Conservation (phyloP, 2,797 vertebrate genomes). For the Eremophila alpestris region DNA sequence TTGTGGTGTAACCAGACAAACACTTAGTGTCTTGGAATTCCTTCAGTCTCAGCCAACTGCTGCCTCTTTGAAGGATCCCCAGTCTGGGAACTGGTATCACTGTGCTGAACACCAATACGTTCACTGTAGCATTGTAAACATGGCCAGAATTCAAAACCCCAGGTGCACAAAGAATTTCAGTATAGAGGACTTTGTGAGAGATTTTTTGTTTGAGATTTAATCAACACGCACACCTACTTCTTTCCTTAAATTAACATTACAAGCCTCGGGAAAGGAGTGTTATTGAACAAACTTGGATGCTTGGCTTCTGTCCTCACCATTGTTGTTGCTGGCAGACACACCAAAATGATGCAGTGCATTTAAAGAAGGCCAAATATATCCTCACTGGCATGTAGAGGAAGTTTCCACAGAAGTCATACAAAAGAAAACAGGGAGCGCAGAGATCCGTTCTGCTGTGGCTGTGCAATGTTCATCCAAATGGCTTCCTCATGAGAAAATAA, state of each 20-base stretch:
- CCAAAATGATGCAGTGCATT: conserved; percentile 26
- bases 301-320: conserved; percentile 17
- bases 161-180: background rate
- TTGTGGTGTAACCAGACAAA: background rate
- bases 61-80: background rate
- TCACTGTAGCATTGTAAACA: conserved; percentile 17
- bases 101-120: background rate
- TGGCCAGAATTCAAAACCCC: background rate
- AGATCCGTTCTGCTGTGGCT: background rate
- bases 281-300: background rate
- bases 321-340: conserved; percentile 48
- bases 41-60: background rate
- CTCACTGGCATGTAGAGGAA: conserved; percentile 33
- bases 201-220: background rate
- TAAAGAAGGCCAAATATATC: conserved; percentile 30
- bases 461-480: background rate
- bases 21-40: conserved; percentile 16
- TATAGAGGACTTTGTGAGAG: background rate
- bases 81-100: background rate
- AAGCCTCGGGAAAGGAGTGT: background rate
- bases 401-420: conserved; percentile 44
- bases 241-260: conserved; percentile 8
- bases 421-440: conserved; percentile 13
- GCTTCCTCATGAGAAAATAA: conserved; percentile 59
- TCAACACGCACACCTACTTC: background rate